Evolutionary conservation across 1,140 invertebrate species (phyloP).

Genomic region (Triops longicaudatus): DNA sequence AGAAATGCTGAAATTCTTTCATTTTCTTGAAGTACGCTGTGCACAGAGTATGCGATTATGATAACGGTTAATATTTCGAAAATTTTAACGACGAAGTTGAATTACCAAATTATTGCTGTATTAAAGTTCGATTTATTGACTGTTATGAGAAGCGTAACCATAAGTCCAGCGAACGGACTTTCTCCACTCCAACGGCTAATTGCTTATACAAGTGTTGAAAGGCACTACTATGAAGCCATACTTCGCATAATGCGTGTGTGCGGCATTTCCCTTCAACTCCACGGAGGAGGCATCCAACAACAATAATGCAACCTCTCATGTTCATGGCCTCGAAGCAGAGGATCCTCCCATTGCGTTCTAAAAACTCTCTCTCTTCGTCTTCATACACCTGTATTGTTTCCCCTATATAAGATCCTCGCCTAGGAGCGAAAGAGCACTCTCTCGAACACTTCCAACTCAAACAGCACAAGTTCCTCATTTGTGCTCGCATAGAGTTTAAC

Average conservation of each 20-base stretch:
- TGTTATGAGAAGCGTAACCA: too few species aligned
- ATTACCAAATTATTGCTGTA: too few species aligned
- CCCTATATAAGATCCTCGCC: constrained; percentile 1
- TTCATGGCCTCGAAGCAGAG: neutral
- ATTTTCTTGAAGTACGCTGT: too few species aligned
- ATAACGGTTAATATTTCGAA: too few species aligned
- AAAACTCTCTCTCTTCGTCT: constrained; percentile 1
- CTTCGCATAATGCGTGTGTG: neutral
- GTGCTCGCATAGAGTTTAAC: neutral
- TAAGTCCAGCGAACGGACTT: neutral
- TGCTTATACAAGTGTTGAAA: neutral
- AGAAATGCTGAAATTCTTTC: too few species aligned
- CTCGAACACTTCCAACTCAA: neutral
- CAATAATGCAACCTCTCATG: neutral
- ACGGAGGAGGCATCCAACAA: too few species aligned
- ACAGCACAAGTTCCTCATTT: neutral
- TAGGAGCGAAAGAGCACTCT: constrained; percentile 1
- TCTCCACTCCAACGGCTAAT: neutral
- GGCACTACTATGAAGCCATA: neutral
- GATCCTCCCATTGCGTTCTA: neutral
- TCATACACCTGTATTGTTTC: constrained; percentile 2
- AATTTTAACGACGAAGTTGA: too few species aligned
- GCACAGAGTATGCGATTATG: too few species aligned
- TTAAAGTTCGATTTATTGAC: too few species aligned
- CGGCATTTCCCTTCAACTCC: neutral